Conservation (phyloP, 2,888 invertebrate species). For the Itoplectis maculator region DNA sequence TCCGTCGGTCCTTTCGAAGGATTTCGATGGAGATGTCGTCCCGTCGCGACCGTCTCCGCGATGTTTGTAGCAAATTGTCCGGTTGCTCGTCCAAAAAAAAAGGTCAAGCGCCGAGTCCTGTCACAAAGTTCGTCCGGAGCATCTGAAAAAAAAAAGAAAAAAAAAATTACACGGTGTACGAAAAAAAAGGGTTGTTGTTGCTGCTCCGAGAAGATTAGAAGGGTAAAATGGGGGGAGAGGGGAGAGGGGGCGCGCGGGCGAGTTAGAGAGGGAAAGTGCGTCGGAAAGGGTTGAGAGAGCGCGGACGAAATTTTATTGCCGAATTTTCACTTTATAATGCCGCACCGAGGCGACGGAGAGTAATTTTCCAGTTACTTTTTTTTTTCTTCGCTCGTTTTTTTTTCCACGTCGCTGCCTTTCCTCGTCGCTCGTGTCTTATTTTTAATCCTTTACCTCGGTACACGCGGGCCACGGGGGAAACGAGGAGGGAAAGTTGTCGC, state of each 20-base stretch:
- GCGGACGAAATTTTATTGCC: conserved; percentile 70
- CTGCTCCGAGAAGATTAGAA: conserved; percentile 55
- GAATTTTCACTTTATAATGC: conserved; percentile 75
- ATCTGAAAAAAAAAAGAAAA: conserved; percentile 23
- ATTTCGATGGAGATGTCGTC: conserved; percentile 2
- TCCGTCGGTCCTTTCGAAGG: conserved; percentile 4
- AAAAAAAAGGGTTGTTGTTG: conserved; percentile 62
- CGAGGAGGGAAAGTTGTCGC: conserved; percentile 40
- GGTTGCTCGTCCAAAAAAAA: conserved; percentile 47
- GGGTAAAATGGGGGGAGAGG: conserved; percentile 27
- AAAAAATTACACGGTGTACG: conserved; percentile 1
- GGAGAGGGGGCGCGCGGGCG: conserved; percentile 31
- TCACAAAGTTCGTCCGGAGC: conserved; percentile 13
- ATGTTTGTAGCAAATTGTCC: conserved; percentile 21
- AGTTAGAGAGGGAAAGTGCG: conserved; percentile 49
- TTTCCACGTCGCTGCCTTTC: conserved; percentile 46
- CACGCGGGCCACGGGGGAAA: conserved; percentile 58
- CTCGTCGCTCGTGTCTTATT: conserved; percentile 39
- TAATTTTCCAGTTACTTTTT: conserved; percentile 47
- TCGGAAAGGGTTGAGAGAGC: conserved; percentile 68
- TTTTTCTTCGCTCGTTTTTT: conserved; percentile 28
- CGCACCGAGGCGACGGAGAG: conserved; percentile 30
- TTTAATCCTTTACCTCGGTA: conserved; percentile 63
- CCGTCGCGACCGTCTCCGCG: conserved; percentile 2
- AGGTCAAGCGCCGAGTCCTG: conserved; percentile 47